Conservation (phyloP, 1,140 invertebrate species). For the Mycetomoellerius zeteki region DNA sequence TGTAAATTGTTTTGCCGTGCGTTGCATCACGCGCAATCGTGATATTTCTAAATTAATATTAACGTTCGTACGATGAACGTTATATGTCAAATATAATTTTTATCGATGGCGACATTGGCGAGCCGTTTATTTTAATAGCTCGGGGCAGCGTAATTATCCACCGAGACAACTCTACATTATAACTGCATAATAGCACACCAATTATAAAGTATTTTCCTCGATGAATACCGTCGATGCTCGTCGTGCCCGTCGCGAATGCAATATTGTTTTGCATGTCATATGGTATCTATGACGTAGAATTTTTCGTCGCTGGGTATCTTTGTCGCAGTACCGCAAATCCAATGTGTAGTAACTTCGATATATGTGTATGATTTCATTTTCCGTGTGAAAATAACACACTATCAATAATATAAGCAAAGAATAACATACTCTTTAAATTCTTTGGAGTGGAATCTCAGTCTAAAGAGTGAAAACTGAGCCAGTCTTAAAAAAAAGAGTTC, state of each 20-base stretch:
- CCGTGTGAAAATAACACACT: no score
- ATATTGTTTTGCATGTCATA: neutral
- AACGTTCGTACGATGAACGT: conserved; percentile 6
- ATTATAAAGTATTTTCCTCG: conserved; percentile 60
- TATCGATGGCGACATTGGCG: conserved; percentile 19
- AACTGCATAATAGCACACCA: conserved; percentile 48
- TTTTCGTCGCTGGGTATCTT: neutral
- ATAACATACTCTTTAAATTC: no score
- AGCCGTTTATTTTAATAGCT: conserved; percentile 55
- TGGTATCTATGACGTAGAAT: neutral
- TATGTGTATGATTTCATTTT: no score
- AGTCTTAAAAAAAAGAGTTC: no score
- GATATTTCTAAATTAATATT: conserved; percentile 54
- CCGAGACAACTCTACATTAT: conserved; percentile 39
- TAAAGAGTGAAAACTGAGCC: no score
- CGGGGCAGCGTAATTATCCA: conserved; percentile 39
- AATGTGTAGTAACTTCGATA: no score
- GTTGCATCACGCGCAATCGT: conserved; percentile 23
- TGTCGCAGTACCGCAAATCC: no score
- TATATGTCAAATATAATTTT: conserved; percentile 60
- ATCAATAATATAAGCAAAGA: no score
- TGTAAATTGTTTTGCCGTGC: neutral
- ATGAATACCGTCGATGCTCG: conserved; percentile 28
- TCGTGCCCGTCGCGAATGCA: conserved; percentile 3
- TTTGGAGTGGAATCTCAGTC: no score